These are phyloP conservation scores for Caenorhabditis sp. DNA, from an alignment of 2,888 invertebrate species.

Conservation along the genomic window DNA sequence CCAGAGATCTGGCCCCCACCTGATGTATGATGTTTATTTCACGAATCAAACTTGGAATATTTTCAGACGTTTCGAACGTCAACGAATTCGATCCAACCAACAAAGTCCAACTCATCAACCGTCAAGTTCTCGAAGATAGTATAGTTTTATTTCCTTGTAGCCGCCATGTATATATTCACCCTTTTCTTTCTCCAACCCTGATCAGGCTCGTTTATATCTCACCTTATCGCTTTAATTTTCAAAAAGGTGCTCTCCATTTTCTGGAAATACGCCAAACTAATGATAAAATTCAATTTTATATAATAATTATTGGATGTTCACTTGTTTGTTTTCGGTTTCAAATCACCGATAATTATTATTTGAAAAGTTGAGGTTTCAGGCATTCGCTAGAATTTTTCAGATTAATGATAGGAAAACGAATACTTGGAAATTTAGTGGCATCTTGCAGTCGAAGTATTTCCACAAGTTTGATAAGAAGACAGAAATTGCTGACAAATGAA, in stretches of 20 bases:
- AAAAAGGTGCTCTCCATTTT: neutral
- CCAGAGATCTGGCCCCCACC: no score
- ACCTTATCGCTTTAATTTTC: neutral
- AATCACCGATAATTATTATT: neutral
- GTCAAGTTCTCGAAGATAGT: conserved; percentile 1
- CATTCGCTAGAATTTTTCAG: neutral
- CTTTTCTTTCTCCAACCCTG: neutral
- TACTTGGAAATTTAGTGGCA: neutral
- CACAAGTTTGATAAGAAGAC: neutral
- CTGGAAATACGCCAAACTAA: neutral
- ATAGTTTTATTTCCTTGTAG: neutral
- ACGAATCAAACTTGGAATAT: no score
- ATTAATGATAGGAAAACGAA: neutral
- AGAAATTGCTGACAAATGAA: conserved; percentile 7
- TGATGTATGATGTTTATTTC: no score
- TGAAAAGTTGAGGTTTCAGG: neutral
- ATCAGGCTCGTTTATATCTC: neutral
- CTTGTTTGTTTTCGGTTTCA: neutral
- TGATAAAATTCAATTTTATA: neutral
- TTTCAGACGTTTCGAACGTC: conserved; percentile 77
- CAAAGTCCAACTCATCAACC: conserved; percentile 43
- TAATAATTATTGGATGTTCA: neutral
- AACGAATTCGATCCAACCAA: conserved; percentile 62
- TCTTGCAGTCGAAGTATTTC: conserved; percentile 3
- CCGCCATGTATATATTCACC: neutral